These are phyloP conservation scores for Dryoscopus gambensis DNA, from an alignment of 2,113 vertebrate species.

Conservation along the genomic window DNA sequence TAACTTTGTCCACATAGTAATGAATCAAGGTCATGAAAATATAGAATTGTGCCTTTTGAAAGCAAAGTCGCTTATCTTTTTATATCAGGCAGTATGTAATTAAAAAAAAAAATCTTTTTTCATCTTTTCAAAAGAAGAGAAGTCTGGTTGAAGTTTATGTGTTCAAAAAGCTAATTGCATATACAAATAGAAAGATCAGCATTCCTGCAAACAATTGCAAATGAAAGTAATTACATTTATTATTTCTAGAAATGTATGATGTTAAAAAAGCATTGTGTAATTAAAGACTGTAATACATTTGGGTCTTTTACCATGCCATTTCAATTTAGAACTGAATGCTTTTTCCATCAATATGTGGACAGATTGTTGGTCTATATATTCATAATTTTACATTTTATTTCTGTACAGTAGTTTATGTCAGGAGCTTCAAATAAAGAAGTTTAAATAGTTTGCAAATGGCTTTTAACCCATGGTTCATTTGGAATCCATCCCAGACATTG, in stretches of 20 bases:
- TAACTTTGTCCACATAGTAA: conserved; percentile 54
- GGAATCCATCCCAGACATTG: neutral
- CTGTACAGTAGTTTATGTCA: neutral
- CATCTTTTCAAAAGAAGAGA: neutral
- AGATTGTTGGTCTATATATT: neutral
- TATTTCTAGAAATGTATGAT: neutral
- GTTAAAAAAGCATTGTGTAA: neutral
- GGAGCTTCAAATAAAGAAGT: neutral
- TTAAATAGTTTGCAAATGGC: neutral
- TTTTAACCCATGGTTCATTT: neutral
- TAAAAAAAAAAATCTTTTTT: neutral
- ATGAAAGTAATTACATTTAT: neutral
- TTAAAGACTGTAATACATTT: neutral
- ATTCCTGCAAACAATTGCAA: neutral
- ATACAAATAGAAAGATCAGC: neutral
- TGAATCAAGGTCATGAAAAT: conserved; percentile 68
- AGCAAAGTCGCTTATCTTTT: neutral
- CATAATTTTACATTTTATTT: neutral
- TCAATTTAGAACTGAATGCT: neutral
- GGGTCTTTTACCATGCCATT: neutral
- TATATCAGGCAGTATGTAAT: neutral
- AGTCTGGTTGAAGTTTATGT: neutral
- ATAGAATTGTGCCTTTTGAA: neutral
- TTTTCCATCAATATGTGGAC: neutral
- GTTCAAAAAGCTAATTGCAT: neutral